Conservation (phyloP, 2,113 vertebrate species). For the Protomyctophum bolini region DNA sequence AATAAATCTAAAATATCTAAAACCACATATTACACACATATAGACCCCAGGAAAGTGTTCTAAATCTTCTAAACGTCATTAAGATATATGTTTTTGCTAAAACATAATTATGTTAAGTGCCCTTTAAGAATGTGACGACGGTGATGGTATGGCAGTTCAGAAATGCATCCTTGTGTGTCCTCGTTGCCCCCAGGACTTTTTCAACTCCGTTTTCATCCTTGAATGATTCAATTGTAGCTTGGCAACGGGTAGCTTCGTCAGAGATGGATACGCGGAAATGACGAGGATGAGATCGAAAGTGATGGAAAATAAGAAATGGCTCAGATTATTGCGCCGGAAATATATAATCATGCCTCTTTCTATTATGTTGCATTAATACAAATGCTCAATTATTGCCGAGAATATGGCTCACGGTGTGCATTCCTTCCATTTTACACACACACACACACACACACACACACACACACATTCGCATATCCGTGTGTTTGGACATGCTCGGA, state of each 20-base stretch:
- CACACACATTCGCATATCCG: slow-evolving; percentile 33
- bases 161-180: not conserved
- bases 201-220: no score
- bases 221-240: no score
- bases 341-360: not conserved
- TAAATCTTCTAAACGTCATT: no score
- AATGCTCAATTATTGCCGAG: slow-evolving; percentile 42
- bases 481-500: slow-evolving; percentile 69
- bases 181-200: no score
- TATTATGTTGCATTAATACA: slow-evolving; percentile 40
- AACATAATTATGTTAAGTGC: no score
- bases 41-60: no score
- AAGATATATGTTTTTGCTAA: no score
- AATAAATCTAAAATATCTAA: no score
- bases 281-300: not conserved
- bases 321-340: slow-evolving; percentile 2
- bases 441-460: slow-evolving; percentile 38
- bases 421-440: slow-evolving; percentile 64
- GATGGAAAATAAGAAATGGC: not conserved
- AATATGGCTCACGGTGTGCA: slow-evolving; percentile 28
- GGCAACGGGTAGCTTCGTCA: not conserved
- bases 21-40: no score
- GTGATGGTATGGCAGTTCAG: not conserved
- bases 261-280: not conserved
- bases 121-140: no score